These are phyloP conservation scores for Aspidapion aeneum DNA, from an alignment of 2,888 invertebrate genomes.

Conservation along the genomic window DNA sequence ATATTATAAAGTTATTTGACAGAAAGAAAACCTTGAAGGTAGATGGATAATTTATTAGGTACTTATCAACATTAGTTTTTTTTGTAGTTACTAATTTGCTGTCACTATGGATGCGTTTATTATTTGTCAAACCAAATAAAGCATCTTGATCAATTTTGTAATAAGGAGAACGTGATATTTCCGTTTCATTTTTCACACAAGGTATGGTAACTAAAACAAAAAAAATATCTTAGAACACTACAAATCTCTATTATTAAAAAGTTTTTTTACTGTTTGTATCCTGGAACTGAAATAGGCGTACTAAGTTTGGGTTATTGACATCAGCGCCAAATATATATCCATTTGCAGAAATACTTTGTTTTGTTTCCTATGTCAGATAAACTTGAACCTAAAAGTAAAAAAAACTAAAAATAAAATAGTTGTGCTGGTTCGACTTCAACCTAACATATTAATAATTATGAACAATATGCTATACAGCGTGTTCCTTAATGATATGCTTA, in stretches of 20 bases:
- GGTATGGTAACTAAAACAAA: not conserved
- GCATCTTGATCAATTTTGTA: not conserved
- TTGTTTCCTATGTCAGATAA: not conserved
- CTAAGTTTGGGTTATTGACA: not conserved
- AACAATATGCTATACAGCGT: not conserved
- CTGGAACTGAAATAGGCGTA: not conserved
- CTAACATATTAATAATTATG: not conserved
- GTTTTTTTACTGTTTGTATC: not conserved
- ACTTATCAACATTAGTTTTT: not conserved
- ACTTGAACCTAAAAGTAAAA: not conserved
- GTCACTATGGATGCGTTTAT: not conserved
- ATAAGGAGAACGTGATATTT: not conserved
- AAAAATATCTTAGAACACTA: not conserved
- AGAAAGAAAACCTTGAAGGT: too few species aligned
- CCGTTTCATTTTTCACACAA: not conserved
- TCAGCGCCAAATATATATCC: not conserved
- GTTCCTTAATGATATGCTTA: too few species aligned
- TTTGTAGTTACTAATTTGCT: not conserved
- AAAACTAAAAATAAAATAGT: not conserved
- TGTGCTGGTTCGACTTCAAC: not conserved
- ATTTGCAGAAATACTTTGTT: not conserved
- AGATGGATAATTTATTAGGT: not conserved
- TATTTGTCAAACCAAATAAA: not conserved
- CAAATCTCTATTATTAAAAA: not conserved
- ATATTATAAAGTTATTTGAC: too few species aligned